phyloP scores from a whole-genome alignment of 1,140 invertebrate species.

The Dysdera silvatica region DNA sequence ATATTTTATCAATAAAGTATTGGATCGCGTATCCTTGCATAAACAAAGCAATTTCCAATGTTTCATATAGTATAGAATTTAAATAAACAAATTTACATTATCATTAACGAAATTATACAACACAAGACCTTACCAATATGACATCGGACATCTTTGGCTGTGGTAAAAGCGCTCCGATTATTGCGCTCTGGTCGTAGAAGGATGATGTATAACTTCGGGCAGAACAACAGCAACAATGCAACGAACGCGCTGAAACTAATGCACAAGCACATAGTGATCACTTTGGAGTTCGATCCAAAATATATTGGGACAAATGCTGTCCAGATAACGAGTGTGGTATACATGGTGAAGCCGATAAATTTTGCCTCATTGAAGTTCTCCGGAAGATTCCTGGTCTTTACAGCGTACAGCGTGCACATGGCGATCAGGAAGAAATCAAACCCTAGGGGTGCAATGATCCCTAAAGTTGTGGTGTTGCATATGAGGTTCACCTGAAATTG shows the following conservation, averaged over 20 bases:
- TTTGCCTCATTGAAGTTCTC: conserved; percentile 83
- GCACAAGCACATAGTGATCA: conserved; percentile 63
- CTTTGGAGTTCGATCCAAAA: conserved; percentile 64
- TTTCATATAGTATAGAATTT: background rate
- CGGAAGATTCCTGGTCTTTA: conserved; percentile 76
- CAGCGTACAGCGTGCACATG: conserved; percentile 72
- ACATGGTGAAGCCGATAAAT: conserved; percentile 78
- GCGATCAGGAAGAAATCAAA: conserved; percentile 70
- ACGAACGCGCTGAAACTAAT: conserved; percentile 62
- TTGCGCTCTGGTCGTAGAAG: conserved; percentile 67
- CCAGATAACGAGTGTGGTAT: conserved; percentile 81
- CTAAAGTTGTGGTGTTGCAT: conserved; percentile 57
- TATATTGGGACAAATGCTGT: conserved; percentile 79
- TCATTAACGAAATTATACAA: background rate
- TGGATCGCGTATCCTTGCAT: too few relatives aligned
- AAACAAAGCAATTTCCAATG: background rate
- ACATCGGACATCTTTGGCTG: conserved; percentile 66
- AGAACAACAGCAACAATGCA: conserved; percentile 65
- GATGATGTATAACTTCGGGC: conserved; percentile 72
- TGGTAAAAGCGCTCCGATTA: conserved; percentile 66
- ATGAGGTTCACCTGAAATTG: conserved; percentile 56
- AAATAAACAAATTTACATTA: background rate
- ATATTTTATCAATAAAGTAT: too few relatives aligned
- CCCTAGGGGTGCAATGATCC: conserved; percentile 64
- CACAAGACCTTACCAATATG: conserved; percentile 55